Base-by-base conservation (phyloP, 1,140 invertebrate genomes). In the Pollicipes pollicipes region DNA sequence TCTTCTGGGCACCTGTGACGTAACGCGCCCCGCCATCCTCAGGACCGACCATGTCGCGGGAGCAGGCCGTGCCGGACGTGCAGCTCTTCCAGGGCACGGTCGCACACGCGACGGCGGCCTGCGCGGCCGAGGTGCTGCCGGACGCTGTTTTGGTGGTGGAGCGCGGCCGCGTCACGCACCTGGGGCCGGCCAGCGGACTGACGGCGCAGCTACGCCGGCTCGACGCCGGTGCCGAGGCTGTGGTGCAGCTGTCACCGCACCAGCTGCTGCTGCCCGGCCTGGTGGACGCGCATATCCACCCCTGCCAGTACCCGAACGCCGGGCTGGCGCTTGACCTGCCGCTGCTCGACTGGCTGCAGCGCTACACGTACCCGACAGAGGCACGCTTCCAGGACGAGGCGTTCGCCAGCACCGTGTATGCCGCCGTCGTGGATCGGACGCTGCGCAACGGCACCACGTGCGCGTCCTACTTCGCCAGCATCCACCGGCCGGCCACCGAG, bases 221-320 rank as follows among this genome's bases (percentile, higher is more conserved):
- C 27, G 35, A 10, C 24, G 30, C 4, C 27, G 35, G 28, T 45
- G 30, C 28, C 17, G 45, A 69, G 70, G 66, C 64, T 37, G 69
- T 69, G 35, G 66, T 29, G 73, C 24, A 2, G 35, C 74, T 68
- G 3, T 2, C 68, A 72, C 73, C 35, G 73, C 83, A 81, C 21
- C 79, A 93, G 80, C 88, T 94, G 78, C 76, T 95, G 8, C 87
- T 91, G 75, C 93, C 93, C 6, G 93, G 93, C 4, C 87, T 96
- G 72, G 83, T 94, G 6, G 93, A 96, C 78, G 88, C 88, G 24
- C 93, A 96, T 75, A 88, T 90, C 67, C 93, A 96, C 83, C 90
- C 90, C 0, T 87, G 90, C 2, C 93, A 95, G 80, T 88, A 89
- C 75, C 88, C 89, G 1, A 93, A 93, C 79, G 79, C 86, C 72